Evolutionary conservation across 2,888 invertebrate genomes (phyloP).

Genomic region (Nephrotoma guestfalica): DNA sequence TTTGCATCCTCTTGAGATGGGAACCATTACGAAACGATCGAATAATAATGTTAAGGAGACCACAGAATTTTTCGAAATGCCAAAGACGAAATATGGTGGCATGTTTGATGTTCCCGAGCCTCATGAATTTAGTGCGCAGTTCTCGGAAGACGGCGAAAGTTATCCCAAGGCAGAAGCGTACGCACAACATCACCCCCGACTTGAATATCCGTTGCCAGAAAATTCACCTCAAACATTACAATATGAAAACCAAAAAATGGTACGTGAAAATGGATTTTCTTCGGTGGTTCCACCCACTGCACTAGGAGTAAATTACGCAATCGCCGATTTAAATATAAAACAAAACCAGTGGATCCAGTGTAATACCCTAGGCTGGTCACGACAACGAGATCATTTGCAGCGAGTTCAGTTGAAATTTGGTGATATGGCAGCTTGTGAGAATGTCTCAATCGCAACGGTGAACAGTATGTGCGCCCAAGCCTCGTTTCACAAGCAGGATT

Average conservation of each 20-base stretch:
- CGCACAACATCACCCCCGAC: constrained; percentile 16
- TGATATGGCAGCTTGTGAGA: constrained; percentile 69
- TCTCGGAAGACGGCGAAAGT: constrained; percentile 16
- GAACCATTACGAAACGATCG: background rate
- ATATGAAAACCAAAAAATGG: constrained; percentile 16
- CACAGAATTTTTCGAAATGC: constrained; percentile 27
- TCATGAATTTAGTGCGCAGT: constrained; percentile 5
- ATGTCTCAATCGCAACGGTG: constrained; percentile 68
- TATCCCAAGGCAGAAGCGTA: constrained; percentile 27
- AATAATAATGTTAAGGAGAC: constrained; percentile 21
- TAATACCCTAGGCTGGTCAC: constrained; percentile 75
- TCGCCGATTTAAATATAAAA: background rate
- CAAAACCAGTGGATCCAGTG: constrained; percentile 39
- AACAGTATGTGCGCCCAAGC: constrained; percentile 76
- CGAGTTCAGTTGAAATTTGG: constrained; percentile 62
- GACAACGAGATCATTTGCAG: constrained; percentile 68
- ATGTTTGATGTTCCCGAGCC: constrained; percentile 10
- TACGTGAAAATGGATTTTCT: background rate
- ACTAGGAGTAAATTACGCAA: background rate
- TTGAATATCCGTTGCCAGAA: constrained; percentile 26
- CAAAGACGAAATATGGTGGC: constrained; percentile 13
- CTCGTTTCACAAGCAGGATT: constrained; percentile 62
- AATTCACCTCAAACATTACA: constrained; percentile 25
- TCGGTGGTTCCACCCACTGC: background rate
- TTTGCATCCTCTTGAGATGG: constrained; percentile 8